Evolutionary conservation across 2,888 invertebrate genomes (phyloP).

Genomic region (Erannis defoliaria): DNA sequence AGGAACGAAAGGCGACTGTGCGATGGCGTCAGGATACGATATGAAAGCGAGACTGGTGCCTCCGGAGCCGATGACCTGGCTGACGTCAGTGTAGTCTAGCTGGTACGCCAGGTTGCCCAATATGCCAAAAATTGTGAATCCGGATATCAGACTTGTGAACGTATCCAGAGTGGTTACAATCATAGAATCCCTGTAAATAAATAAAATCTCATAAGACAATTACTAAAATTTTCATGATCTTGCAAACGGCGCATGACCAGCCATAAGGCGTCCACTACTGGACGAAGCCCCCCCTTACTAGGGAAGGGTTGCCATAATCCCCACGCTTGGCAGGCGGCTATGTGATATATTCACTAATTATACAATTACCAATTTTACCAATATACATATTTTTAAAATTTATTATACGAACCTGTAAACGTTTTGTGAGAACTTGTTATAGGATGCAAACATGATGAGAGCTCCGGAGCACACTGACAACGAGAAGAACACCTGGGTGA

Average conservation of each 20-base stretch:
- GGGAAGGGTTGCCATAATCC: no score
- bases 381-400: not conserved
- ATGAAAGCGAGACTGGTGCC: conserved; percentile 94
- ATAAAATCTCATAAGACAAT: not conserved
- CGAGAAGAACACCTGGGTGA: conserved; percentile 93
- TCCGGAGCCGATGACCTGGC: conserved; percentile 89
- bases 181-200: conserved; percentile 89
- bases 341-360: no score
- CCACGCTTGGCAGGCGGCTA: no score
- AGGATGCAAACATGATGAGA: conserved; percentile 92
- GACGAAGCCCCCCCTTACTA: no score
- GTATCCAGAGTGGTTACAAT: conserved; percentile 94
- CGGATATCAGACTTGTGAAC: conserved; percentile 93
- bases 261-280: no score
- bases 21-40: conserved; percentile 94
- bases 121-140: conserved; percentile 93
- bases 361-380: no score
- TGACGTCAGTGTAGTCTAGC: conserved; percentile 86
- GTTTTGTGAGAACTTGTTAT: conserved; percentile 90
- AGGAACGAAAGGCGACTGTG: conserved; percentile 91
- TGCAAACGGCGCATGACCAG: no score
- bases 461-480: conserved; percentile 92
- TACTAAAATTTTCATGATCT: not conserved
- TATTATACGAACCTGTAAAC: conserved; percentile 87
- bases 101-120: conserved; percentile 92